Percentiles rank a stretch among this genome's conserved stretches.
These are phyloP conservation scores for Paramacrobiotus metropolitanus DNA, from an alignment of 1,140 invertebrate species.

Conservation along the genomic window DNA sequence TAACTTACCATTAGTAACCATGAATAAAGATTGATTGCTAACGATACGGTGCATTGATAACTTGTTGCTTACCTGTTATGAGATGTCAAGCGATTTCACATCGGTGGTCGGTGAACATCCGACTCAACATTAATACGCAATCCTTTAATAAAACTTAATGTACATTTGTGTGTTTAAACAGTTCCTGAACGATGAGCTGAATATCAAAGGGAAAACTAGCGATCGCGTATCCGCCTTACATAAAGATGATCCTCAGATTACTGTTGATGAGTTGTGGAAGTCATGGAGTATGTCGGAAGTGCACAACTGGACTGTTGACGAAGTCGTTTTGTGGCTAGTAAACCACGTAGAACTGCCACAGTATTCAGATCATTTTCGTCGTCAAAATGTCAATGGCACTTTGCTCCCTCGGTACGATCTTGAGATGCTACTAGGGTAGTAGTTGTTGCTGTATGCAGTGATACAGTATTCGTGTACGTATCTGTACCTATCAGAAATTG, in stretches of 20 bases:
- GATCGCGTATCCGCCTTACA: neutral
- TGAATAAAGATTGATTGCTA: too few relatives aligned
- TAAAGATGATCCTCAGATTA: neutral
- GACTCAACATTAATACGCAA: too few relatives aligned
- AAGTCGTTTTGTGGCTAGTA: neutral
- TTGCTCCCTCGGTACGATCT: neutral
- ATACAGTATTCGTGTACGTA: too few relatives aligned
- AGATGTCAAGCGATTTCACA: too few relatives aligned
- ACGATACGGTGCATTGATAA: too few relatives aligned
- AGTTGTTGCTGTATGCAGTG: too few relatives aligned
- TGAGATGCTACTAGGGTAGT: too few relatives aligned
- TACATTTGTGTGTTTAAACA: neutral
- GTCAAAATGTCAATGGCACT: neutral
- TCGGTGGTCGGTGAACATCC: too few relatives aligned
- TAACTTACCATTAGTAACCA: too few relatives aligned
- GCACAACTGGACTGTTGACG: neutral
- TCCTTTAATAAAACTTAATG: neutral
- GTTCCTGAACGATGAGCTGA: slow-evolving; percentile 3
- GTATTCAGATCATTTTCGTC: neutral
- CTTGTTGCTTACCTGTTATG: too few relatives aligned
- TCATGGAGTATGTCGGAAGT: neutral
- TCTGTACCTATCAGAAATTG: too few relatives aligned
- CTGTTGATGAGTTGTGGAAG: neutral
- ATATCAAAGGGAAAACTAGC: neutral
- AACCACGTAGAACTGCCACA: neutral